Conservation (phyloP, 2,113 vertebrate species). For the Etia nguti region DNA sequence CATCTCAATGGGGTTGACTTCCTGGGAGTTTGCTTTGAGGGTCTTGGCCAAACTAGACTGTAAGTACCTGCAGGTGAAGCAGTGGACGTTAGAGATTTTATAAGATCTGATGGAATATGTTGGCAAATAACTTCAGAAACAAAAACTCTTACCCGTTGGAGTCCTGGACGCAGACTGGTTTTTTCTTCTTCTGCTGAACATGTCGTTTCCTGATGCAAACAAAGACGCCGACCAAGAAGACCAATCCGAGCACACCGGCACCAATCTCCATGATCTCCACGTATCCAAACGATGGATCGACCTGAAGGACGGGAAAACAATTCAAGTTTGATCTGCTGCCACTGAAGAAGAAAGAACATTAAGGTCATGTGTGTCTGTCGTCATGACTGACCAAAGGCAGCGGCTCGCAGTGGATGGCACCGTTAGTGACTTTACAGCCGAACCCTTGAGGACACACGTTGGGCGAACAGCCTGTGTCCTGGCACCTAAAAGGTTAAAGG, state of each 20-base stretch:
- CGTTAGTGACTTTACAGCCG: slow-evolving; percentile 67
- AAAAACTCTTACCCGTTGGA: slow-evolving; percentile 74
- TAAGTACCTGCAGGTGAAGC: slow-evolving; percentile 68
- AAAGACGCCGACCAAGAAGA: slow-evolving; percentile 61
- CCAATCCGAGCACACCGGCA: slow-evolving; percentile 57
- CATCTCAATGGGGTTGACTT: slow-evolving; percentile 77
- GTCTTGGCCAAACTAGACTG: slow-evolving; percentile 76
- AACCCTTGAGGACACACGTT: slow-evolving; percentile 73
- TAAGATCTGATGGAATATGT: background rate
- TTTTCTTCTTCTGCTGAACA: slow-evolving; percentile 73
- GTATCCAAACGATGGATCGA: slow-evolving; percentile 31
- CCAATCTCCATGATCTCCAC: slow-evolving; percentile 78
- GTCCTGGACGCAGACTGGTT: slow-evolving; percentile 82
- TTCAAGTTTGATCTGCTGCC: background rate
- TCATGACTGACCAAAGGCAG: slow-evolving; percentile 39
- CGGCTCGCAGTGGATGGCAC: slow-evolving; percentile 63
- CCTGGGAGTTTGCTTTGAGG: slow-evolving; percentile 72
- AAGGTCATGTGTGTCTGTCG: background rate
- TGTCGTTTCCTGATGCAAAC: slow-evolving; percentile 74
- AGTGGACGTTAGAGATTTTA: background rate
- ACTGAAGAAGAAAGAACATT: background rate
- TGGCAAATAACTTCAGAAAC: background rate
- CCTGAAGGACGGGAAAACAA: background rate
- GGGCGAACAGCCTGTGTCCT: slow-evolving; percentile 67
- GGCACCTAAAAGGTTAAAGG: slow-evolving; percentile 73